Base-by-base conservation (phyloP, 2,113 vertebrate genomes). In the Craseonycteris thonglongyai region DNA sequence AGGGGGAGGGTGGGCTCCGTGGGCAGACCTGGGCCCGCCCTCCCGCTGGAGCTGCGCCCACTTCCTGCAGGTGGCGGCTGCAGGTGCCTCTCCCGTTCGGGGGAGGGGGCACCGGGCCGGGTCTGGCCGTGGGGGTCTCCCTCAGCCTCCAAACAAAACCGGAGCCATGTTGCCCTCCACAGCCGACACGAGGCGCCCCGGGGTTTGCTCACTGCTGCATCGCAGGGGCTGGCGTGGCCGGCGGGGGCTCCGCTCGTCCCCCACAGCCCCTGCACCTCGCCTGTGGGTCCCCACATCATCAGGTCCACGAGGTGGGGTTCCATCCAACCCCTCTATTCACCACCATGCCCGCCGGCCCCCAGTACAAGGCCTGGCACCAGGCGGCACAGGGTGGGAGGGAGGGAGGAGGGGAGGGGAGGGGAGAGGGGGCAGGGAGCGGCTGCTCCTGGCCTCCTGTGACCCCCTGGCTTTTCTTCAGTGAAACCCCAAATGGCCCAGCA, bases 101-200 rank as follows among this genome's bases (percentile, higher is more conserved):
- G 45, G 30, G 30, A 24, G 8, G 12, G 6, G n/a, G 5, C 22
- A 11, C 24, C 4, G 51, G 26, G 24, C 11, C 0, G 0, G 26
- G 51, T 33, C 40, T 10, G 19, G 33, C 24, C 7, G 18, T 16
- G 10, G 49, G 49, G 82, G 16, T 66, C n/a, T 38, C 30, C 7
- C 6, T 26, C 22, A 0, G 12, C 47, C 5, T 2, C 80, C 33
- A 18, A 28, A 42, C 59, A 38, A 21, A 7, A 22, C 35, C 21
- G 11, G 1, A 0, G 33, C 3, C 4, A 5, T 6, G 6, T 51
- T 13, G 0, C 47, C 49, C 26, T 8, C 1, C 30, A 40, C 13
- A 2, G 1, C 26, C 16, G 0, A 3, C 13, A 0, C 5, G 42
- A n/a, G 54, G 59, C 33, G 15, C 22, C 56, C 42, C 0, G 24